Conservation (phyloP, 1,140 invertebrate species). For the Venturia canescens region DNA sequence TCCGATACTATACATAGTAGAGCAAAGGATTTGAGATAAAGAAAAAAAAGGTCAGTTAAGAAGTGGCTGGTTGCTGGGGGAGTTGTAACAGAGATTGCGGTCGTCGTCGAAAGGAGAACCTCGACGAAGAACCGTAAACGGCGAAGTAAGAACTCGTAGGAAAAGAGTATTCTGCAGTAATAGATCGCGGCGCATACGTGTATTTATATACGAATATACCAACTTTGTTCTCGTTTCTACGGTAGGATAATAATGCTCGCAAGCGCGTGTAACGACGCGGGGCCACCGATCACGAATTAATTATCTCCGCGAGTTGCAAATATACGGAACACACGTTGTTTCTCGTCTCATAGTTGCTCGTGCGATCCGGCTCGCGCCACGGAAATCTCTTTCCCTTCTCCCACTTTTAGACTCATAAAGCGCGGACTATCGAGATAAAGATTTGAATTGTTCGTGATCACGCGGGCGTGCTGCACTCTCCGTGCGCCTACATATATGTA, state of each 20-base stretch:
- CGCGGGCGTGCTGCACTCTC: slow-evolving; percentile 60
- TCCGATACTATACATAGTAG: not conserved
- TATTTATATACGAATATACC: not conserved
- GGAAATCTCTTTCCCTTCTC: slow-evolving; percentile 5
- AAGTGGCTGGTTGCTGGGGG: slow-evolving; percentile 34
- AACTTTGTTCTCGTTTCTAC: slow-evolving; percentile 58
- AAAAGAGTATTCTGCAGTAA: not conserved
- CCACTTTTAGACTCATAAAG: slow-evolving; percentile 63
- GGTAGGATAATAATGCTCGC: slow-evolving; percentile 48
- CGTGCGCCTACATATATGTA: slow-evolving; percentile 14
- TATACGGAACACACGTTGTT: slow-evolving; percentile 61
- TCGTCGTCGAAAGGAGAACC: slow-evolving; percentile 39
- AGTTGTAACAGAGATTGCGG: slow-evolving; percentile 16
- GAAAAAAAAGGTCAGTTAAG: slow-evolving; percentile 17
- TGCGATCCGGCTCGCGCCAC: slow-evolving; percentile 11
- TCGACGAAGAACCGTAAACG: slow-evolving; percentile 36
- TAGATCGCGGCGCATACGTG: not conserved
- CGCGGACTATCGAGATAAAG: slow-evolving; percentile 63
- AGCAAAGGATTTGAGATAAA: not conserved
- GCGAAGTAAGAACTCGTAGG: slow-evolving; percentile 37
- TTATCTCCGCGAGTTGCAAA: slow-evolving; percentile 70
- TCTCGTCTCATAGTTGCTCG: slow-evolving; percentile 47
- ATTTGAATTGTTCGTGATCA: slow-evolving; percentile 74
- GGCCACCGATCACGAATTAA: slow-evolving; percentile 72
- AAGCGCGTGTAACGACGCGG: slow-evolving; percentile 41